Evolutionary conservation across 2,888 invertebrate genomes (phyloP).

Genomic region (Odontocolon sp.): DNA sequence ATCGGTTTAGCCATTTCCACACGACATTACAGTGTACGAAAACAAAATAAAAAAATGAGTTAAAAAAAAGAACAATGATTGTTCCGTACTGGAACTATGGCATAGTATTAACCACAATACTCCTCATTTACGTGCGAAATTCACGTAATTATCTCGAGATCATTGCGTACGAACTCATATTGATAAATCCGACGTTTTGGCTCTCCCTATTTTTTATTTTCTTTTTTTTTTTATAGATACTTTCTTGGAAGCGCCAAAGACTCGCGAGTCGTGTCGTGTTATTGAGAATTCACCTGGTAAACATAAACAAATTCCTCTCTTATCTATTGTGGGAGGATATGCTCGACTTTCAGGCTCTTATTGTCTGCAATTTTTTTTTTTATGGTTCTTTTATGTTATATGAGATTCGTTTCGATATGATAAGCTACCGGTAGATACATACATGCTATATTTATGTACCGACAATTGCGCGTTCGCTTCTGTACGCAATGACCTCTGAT

Average conservation of each 20-base stretch:
- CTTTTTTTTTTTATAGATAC: too few relatives aligned
- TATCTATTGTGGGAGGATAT: conserved; percentile 30
- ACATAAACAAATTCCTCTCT: conserved; percentile 35
- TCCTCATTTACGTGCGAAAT: conserved; percentile 3
- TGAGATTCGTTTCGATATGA: conserved; percentile 43
- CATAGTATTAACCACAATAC: conserved; percentile 6
- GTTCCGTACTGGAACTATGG: conserved; percentile 22
- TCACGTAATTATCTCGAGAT: conserved; percentile 42
- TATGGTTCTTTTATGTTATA: conserved; percentile 42
- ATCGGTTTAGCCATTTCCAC: conserved; percentile 6
- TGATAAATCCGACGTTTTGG: conserved; percentile 39
- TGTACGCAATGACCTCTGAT: conserved; percentile 54
- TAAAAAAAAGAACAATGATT: conserved; percentile 10
- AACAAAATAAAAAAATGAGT: conserved; percentile 13
- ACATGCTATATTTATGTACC: too few relatives aligned
- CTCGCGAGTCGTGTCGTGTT: conserved; percentile 5
- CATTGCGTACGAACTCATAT: conserved; percentile 49
- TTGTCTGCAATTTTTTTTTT: conserved; percentile 53
- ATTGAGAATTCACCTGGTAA: conserved; percentile 8
- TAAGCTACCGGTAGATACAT: conserved; percentile 25
- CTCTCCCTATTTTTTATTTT: conserved; percentile 30
- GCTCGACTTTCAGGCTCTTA: conserved; percentile 59
- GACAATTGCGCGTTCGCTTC: conserved; percentile 22
- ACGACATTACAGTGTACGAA: conserved; percentile 36
- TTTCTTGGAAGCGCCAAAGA: conserved; percentile 55